Conservation (phyloP, 2,888 invertebrate genomes). For the Hyppa rectilinea region DNA sequence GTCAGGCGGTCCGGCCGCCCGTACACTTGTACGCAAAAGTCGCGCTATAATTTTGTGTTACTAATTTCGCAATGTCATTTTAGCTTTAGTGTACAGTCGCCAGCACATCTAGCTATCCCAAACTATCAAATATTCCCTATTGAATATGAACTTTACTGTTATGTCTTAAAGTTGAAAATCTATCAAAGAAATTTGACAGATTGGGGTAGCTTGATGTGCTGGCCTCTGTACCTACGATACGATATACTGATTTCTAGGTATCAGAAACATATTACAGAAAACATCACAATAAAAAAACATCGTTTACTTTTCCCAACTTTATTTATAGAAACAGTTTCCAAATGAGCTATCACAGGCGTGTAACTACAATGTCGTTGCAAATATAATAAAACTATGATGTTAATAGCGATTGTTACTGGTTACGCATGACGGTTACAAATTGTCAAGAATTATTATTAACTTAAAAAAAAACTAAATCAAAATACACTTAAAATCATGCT, state of each 20-base stretch:
- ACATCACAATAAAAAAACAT: slow-evolving; percentile 46
- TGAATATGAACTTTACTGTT: too few relatives aligned
- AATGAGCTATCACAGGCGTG: slow-evolving; percentile 88
- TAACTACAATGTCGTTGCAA: slow-evolving; percentile 71
- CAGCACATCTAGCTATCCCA: too few relatives aligned
- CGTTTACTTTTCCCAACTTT: slow-evolving; percentile 75
- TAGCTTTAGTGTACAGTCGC: too few relatives aligned
- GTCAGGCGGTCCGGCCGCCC: too few relatives aligned
- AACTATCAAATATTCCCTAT: too few relatives aligned
- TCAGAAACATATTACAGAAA: neutral
- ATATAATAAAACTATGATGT: slow-evolving; percentile 36
- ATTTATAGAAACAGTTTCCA: slow-evolving; percentile 85
- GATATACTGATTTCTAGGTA: neutral
- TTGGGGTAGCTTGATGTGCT: too few relatives aligned
- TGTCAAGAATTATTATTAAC: slow-evolving; percentile 45
- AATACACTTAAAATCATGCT: slow-evolving; percentile 50
- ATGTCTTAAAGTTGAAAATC: too few relatives aligned
- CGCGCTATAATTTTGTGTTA: too few relatives aligned
- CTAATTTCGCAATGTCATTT: too few relatives aligned
- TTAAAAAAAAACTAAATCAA: slow-evolving; percentile 56
- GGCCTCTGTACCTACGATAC: neutral
- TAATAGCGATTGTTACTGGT: slow-evolving; percentile 53
- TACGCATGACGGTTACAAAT: slow-evolving; percentile 54
- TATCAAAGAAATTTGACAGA: too few relatives aligned
- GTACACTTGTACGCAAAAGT: too few relatives aligned